phyloP scores from a whole-genome alignment of 2,797 vertebrate genomes.

The Liasis olivaceus region DNA sequence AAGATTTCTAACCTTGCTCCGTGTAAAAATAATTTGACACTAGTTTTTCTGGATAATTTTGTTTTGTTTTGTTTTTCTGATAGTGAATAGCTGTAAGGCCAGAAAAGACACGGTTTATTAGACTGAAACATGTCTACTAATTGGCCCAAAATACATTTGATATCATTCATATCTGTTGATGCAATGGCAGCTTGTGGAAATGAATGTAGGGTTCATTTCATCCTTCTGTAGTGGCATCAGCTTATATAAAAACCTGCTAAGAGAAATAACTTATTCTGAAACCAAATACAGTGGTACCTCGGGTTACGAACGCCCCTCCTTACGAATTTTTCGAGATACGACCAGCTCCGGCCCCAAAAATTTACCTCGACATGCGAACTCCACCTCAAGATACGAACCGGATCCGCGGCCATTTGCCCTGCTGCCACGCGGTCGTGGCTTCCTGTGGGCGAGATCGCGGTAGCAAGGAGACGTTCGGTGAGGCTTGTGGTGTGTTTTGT shows the following conservation, averaged over 20 bases:
- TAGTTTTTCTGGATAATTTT: constrained; percentile 28
- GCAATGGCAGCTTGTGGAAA: constrained; percentile 4
- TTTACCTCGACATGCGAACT: no score
- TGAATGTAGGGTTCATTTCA: not conserved
- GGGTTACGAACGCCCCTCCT: no score
- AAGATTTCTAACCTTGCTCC: not conserved
- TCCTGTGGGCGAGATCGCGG: no score
- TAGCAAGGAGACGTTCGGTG: no score
- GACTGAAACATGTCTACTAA: constrained; percentile 9
- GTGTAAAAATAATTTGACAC: not conserved
- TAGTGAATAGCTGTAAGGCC: constrained; percentile 28
- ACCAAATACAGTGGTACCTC: no score
- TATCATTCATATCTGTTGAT: not conserved
- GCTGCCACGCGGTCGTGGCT: no score
- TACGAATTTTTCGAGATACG: no score
- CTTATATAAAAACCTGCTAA: constrained; percentile 26
- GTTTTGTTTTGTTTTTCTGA: constrained; percentile 16
- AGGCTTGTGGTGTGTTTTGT: no score
- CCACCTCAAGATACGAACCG: no score
- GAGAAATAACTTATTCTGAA: constrained; percentile 26
- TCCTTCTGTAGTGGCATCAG: not conserved
- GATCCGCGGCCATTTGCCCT: no score
- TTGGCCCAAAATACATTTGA: not conserved
- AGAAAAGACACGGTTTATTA: not conserved
- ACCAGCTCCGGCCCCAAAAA: no score